Base-by-base conservation (phyloP, 2,888 invertebrate species). In the Amphimallon solstitiale region DNA sequence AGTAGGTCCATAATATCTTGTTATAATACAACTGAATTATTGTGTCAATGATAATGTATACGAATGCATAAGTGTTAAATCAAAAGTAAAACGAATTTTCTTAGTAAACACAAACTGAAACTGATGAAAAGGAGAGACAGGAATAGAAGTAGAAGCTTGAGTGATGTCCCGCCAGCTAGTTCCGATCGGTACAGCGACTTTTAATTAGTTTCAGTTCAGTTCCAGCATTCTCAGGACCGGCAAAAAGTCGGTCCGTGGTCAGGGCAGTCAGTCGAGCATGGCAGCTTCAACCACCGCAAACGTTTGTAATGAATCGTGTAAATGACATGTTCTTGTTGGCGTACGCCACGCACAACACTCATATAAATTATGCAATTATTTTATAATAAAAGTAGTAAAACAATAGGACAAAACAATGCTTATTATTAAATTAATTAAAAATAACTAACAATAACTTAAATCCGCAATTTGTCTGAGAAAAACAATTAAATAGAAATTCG, bases 181-280 rank as follows among this genome's bases (percentile, higher is more conserved):
- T 76, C 74, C 79, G 79, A 80, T 79, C 78, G 78, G 73, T 77
- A 77, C 78, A 77, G 77, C 76, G 79, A 81, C 79, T 81, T 81
- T 81, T 81, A 81, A 81, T 81, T 81, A 80, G 81, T 81, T 81
- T 81, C 80, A 79, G 78, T 77, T 80, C 79, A 80, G 79, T 78
- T 80, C 75, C 78, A 79, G 80, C 77, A 76, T 79, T 80, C 78
- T 76, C 74, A 69, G 73, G 73, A 71, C 75, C 75, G 68, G 73
- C 73, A 74, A 75, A 75, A 75, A 75, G 71, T 72, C 68, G 68
- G 70, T 70, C 71, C 72, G 74, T 77, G 79, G 78, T 78, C 78
- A 77, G 77, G 77, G 76, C 77, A 77, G 77, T 76, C 79, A 79
- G 77, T 76, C 75, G 76, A 79, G 77, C 79, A 77, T 78, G 74